Evolutionary conservation across 2,888 invertebrate species (phyloP).

Genomic region (Noctua pronuba): DNA sequence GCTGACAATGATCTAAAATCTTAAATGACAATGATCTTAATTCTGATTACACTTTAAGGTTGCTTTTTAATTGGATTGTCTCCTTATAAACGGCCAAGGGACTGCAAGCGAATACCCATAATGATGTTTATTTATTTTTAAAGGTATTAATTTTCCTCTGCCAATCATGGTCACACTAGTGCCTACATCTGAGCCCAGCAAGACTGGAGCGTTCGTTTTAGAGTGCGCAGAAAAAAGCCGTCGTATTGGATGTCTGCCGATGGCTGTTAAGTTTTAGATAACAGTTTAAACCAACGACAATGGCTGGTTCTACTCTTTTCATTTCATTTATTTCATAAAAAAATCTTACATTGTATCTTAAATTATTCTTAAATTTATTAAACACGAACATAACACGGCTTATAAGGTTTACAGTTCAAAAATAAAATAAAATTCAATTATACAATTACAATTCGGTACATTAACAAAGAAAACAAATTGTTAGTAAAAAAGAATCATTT

Average conservation of each 20-base stretch:
- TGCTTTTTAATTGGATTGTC: background rate
- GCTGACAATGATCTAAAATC: too few species aligned
- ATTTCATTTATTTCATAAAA: too few species aligned
- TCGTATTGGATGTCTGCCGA: constrained; percentile 52
- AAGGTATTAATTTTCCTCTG: background rate
- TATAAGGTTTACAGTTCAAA: too few species aligned
- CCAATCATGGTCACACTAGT: constrained; percentile 40
- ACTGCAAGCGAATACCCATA: background rate
- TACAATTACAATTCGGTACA: too few species aligned
- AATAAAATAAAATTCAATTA: too few species aligned
- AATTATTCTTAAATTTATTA: too few species aligned
- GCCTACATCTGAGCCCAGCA: constrained; percentile 47
- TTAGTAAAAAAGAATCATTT: too few species aligned
- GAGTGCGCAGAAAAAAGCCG: constrained; percentile 49
- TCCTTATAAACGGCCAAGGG: background rate
- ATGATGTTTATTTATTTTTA: background rate
- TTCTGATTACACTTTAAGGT: background rate
- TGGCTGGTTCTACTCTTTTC: constrained; percentile 3
- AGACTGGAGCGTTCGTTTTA: constrained; percentile 51
- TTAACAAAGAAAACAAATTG: too few species aligned
- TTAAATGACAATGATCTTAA: background rate
- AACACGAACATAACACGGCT: too few species aligned
- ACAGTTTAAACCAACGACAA: constrained; percentile 35
- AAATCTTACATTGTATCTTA: too few species aligned
- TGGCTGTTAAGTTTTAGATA: constrained; percentile 44